These are phyloP conservation scores for Varecia variegata DNA, from an alignment of 2,797 vertebrate genomes.

Conservation along the genomic window DNA sequence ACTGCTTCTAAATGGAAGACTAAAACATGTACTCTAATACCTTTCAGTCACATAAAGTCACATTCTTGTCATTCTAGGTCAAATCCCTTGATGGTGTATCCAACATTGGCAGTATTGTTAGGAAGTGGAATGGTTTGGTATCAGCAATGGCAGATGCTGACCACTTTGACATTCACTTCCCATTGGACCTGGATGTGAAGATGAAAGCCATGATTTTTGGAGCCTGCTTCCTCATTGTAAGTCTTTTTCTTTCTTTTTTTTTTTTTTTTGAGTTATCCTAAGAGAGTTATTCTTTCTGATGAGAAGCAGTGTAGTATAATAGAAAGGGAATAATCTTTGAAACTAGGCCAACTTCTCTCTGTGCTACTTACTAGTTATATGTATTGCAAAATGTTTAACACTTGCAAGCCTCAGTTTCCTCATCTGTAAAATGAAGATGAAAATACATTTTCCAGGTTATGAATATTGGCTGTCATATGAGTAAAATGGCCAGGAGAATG, in stretches of 20 bases:
- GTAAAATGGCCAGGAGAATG: neutral
- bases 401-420: neutral
- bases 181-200: conserved; percentile 88
- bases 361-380: neutral
- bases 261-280: neutral
- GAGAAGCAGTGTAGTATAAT: neutral
- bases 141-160: conserved; percentile 83
- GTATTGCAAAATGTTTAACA: neutral
- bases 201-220: conserved; percentile 89
- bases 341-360: neutral
- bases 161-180: conserved; percentile 89
- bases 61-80: conserved; percentile 77
- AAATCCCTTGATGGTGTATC: conserved; percentile 81
- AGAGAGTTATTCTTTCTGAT: neutral
- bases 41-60: neutral
- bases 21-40: neutral
- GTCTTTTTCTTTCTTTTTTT: conserved; percentile 50
- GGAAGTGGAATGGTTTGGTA: conserved; percentile 87
- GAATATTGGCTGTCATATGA: neutral
- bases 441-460: neutral
- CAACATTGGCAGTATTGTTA: conserved; percentile 84
- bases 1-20: neutral
- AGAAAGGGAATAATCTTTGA: neutral
- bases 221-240: conserved; percentile 90
- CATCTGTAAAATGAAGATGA: neutral